phyloP scores from a whole-genome alignment of 2,888 invertebrate species.

The Boloria selene region DNA sequence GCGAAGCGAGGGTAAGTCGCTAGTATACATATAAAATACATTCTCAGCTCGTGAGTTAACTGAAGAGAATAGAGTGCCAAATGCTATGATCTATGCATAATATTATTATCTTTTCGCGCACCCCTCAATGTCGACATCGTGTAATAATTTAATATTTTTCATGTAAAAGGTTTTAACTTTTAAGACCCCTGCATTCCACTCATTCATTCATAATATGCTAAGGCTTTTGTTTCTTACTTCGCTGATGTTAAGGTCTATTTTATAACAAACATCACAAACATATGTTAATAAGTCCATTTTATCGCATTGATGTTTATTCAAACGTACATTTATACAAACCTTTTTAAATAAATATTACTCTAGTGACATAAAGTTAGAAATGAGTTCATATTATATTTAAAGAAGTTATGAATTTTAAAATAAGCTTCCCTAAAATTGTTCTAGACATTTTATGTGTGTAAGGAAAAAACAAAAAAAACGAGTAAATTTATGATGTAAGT shows the following conservation, averaged over 20 bases:
- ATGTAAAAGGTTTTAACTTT: not conserved
- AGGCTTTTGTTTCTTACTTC: constrained; percentile 2
- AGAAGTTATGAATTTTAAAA: too few relatives aligned
- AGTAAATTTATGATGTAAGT: too few relatives aligned
- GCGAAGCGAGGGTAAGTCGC: too few relatives aligned
- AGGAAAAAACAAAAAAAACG: too few relatives aligned
- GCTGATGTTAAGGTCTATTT: constrained; percentile 8
- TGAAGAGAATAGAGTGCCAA: too few relatives aligned
- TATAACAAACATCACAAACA: not conserved
- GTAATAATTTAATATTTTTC: not conserved
- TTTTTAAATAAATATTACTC: constrained; percentile 9
- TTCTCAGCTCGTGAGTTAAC: too few relatives aligned
- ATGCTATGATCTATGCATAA: too few relatives aligned
- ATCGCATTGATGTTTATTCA: constrained; percentile 19
- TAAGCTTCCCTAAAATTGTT: too few relatives aligned
- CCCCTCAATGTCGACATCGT: too few relatives aligned
- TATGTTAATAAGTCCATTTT: constrained; percentile 16
- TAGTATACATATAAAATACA: too few relatives aligned
- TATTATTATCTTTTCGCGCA: too few relatives aligned
- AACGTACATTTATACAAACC: constrained; percentile 4
- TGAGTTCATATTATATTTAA: not conserved
- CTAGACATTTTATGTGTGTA: too few relatives aligned
- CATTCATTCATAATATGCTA: not conserved
- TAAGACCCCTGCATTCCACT: constrained; percentile 2
- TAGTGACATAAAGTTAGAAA: constrained; percentile 19